Evolutionary conservation across 2,888 invertebrate species (phyloP).

Genomic region (Eristalis intricaria): DNA sequence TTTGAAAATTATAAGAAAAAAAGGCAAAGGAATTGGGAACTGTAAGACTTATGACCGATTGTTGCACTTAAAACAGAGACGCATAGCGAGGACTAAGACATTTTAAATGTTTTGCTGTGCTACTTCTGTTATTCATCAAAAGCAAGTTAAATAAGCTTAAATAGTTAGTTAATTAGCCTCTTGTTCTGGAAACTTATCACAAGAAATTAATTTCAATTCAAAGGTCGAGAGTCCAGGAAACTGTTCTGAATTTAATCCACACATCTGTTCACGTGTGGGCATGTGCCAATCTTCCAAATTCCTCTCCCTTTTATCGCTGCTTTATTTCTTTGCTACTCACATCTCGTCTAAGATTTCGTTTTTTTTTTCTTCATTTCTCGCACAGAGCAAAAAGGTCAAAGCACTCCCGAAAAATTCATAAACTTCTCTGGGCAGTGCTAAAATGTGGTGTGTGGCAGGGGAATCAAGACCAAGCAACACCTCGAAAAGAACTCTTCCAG

Average conservation of each 20-base stretch:
- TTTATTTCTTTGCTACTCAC: not conserved
- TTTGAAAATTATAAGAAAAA: no score
- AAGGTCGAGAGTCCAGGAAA: not conserved
- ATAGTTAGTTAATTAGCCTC: no score
- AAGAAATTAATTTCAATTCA: not conserved
- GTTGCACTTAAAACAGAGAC: no score
- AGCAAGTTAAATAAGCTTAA: no score
- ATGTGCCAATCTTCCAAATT: not conserved
- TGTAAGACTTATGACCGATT: no score
- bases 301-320: not conserved
- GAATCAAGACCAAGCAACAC: conserved; percentile 44
- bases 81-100: no score
- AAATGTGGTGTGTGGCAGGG: not conserved
- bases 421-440: conserved; percentile 8
- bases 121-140: no score
- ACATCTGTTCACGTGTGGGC: not conserved
- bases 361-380: conserved; percentile 1
- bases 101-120: no score
- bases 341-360: not conserved
- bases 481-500: conserved; percentile 56
- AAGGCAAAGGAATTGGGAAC: no score
- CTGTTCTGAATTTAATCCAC: not conserved
- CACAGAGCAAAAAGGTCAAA: conserved; percentile 63
- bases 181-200: no score
- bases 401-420: conserved; percentile 46